Base-by-base conservation (phyloP, 2,888 invertebrate genomes). In the Hyposoter didymator region DNA sequence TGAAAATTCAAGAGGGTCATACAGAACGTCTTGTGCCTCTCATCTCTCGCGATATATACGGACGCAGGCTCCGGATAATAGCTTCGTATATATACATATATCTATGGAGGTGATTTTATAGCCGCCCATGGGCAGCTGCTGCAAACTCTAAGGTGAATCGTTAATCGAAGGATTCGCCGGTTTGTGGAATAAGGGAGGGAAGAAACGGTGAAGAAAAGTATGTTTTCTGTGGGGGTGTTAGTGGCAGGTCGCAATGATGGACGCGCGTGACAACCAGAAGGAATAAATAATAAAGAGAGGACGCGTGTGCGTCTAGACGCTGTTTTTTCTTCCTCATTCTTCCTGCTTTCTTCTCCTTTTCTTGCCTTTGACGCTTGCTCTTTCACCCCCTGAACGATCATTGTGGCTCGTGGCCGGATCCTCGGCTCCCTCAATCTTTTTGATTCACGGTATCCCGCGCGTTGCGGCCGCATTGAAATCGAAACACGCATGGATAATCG, bases 231-330 rank as follows among this genome's bases (percentile, higher is more conserved):
- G 74, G 59, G 78, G 43, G 85, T 79, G 85, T 45, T n/a, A 49
- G 88, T 87, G 81, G 82, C 84, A 82, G 87, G 89, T 89, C 87
- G 82, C 82, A 84, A 82, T 86, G 88, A 89, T 87, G 85, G 89
- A 90, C 89, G 87, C 88, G 88, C 90, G 89, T 89, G 90, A 88
- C 88, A 89, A 39, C 52, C 55, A 72, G 87, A 82, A 87, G 83
- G 87, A 88, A 81, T 74, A 66, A 90, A 91, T 91, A 91, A 91
- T 89, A 90, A 83, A 90, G 89, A 90, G 87, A 88, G 88, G 88
- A 88, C 89, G 90, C 87, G 90, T 87, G 88, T 86, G 84, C 87
- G 89, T 80, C 78, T 81, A 69, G 82, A 87, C 67, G 47, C 66
- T 35, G 76, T 84, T 85, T 75, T 59, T 78, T 76, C 62, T 55